Evolutionary conservation across 2,888 invertebrate genomes (phyloP).

Genomic region (Lycia hirtaria): DNA sequence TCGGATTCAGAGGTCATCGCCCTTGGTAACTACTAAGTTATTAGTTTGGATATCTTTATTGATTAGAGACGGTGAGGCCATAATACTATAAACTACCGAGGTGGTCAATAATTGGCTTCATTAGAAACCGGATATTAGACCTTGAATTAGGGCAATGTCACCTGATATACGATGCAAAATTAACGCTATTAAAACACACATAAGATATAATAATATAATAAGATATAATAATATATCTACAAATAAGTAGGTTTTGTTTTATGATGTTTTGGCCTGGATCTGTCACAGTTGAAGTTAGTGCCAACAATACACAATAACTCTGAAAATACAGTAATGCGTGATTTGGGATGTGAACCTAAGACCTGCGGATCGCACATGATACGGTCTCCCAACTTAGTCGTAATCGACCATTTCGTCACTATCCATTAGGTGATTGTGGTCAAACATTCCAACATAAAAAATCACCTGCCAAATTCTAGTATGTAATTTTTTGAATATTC

Average conservation of each 20-base stretch:
- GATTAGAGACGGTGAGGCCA: slow-evolving; percentile 4
- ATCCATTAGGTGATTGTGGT: too few species aligned
- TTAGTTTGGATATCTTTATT: slow-evolving; percentile 22
- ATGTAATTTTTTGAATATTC: too few species aligned
- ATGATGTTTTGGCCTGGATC: too few species aligned
- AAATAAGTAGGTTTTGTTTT: neutral
- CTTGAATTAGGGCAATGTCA: slow-evolving; percentile 10
- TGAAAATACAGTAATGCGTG: too few species aligned
- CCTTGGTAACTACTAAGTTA: slow-evolving; percentile 20
- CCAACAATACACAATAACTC: too few species aligned
- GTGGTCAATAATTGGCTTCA: slow-evolving; percentile 20
- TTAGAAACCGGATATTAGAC: slow-evolving; percentile 16
- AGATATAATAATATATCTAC: neutral
- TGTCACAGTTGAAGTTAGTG: too few species aligned
- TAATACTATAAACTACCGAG: slow-evolving; percentile 5
- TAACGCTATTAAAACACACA: neutral
- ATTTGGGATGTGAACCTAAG: too few species aligned
- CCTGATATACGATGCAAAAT: slow-evolving; percentile 4
- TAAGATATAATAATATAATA: neutral
- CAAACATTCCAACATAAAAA: too few species aligned
- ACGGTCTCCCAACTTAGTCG: too few species aligned
- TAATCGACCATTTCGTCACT: too few species aligned
- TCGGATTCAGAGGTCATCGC: slow-evolving; percentile 25
- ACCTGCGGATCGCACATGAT: too few species aligned
- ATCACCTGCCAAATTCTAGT: too few species aligned